phyloP scores from a whole-genome alignment of 2,797 vertebrate species.

The Hypotaenidia philippensis region DNA sequence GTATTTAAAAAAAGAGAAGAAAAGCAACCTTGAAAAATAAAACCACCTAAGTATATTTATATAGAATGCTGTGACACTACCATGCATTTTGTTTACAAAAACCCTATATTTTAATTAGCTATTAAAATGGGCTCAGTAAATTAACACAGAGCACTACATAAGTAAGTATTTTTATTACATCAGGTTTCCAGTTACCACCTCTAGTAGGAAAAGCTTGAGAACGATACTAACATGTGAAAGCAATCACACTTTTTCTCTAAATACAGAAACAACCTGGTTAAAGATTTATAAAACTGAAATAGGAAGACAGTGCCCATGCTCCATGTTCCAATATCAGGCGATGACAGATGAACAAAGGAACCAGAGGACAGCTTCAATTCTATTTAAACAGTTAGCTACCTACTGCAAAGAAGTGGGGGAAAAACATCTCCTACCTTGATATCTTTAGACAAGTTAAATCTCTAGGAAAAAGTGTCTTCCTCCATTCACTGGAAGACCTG shows the following conservation, averaged over 20 bases:
- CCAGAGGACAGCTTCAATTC: neutral
- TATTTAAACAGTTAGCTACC: neutral
- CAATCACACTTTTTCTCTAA: neutral
- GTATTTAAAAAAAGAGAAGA: neutral
- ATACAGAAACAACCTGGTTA: neutral
- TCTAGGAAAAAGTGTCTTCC: constrained; percentile 8
- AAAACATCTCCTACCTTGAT: constrained; percentile 13
- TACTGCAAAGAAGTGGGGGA: neutral
- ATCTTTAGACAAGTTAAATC: neutral
- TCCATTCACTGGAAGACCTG: constrained; percentile 63
- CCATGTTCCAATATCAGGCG: neutral
- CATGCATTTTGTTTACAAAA: neutral
- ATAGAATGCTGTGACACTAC: neutral
- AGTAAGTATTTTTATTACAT: neutral
- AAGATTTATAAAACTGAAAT: fast-evolving
- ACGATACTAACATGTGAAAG: fast-evolving
- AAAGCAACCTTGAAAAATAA: neutral
- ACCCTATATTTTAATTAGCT: neutral
- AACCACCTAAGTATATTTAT: neutral
- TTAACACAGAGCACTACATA: neutral
- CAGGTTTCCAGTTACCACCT: neutral
- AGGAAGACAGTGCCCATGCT: neutral
- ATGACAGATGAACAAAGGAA: neutral
- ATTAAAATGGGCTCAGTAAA: neutral
- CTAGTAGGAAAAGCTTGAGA: neutral